Base-by-base conservation (phyloP, 2,888 invertebrate genomes). In the Polyommatus iphigenia region DNA sequence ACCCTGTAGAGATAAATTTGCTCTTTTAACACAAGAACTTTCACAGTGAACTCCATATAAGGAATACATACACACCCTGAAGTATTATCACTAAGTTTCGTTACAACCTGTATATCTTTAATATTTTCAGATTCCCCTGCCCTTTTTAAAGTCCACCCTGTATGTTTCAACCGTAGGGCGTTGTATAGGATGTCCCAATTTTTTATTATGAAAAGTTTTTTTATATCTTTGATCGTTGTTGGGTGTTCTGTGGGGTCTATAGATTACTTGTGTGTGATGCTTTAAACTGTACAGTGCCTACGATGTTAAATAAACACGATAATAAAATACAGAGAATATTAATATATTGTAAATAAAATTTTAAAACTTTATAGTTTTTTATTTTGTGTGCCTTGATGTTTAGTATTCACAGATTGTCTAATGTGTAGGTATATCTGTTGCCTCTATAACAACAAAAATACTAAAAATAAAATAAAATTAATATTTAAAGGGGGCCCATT, bases 341-440 rank as follows among this genome's bases (percentile, higher is more conserved):
- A 93, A 92, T 93, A 93, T 94, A 92, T 93, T 93, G 93, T 93
- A 93, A 93, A 93, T 92, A 93, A 93, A 91, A 88, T 86, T 85
- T 88, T 84, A 86, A 88, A 87, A 87, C 79, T 29, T 24, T 18
- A 46, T 18, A 3, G 75, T 75, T 75, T 75, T 41, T 75, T 29
- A 75, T 75, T 67, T 62, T 13, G 10, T 20, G 59, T 24, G 6
- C 20, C 8, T 20, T 8, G 18, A 54, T 7, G 36, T 36, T 36
- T 36, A 36, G 36, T 36, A 36, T 36, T 36, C 5, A 36, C 36
- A 46, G 7, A 46, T 46, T 46, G n/a, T n/a, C n/a, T n/a, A n/a
- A n/a, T n/a, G 10, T 46, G 41, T 46, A 32, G 24, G 24, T 24
- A 24, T 32, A 32, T 32, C 32, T 32, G 32, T 32, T 32, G 32